phyloP scores from a whole-genome alignment of 2,113 vertebrate species.

The Plotosus lineatus region DNA sequence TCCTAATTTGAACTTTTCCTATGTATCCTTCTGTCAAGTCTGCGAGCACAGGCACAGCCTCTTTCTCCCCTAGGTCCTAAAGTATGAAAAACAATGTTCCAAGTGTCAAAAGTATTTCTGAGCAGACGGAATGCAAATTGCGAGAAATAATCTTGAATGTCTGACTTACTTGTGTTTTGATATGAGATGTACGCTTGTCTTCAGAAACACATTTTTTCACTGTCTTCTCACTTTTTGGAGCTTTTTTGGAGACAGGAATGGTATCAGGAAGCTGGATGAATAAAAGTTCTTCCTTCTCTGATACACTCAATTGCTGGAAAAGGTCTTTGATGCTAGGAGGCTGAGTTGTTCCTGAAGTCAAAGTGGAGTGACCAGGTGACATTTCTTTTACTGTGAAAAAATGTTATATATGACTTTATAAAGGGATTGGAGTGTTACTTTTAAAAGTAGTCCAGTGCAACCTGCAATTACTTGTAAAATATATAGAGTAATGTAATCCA shows the following conservation, averaged over 20 bases:
- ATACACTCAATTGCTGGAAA: slow-evolving; percentile 66
- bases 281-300: slow-evolving; percentile 68
- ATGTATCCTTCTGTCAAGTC: slow-evolving; percentile 71
- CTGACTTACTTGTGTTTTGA: slow-evolving; percentile 60
- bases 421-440: not conserved
- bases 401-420: not conserved
- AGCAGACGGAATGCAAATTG: not conserved
- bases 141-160: not conserved
- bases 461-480: too few species aligned
- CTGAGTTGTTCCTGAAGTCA: slow-evolving; percentile 28
- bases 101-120: not conserved
- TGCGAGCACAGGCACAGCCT: slow-evolving; percentile 59
- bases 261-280: slow-evolving; percentile 77
- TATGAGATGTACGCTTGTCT: slow-evolving; percentile 52
- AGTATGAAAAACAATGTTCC: not conserved
- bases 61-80: slow-evolving; percentile 56
- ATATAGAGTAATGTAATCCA: too few species aligned
- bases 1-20: slow-evolving; percentile 74
- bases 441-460: too few species aligned
- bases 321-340: slow-evolving; percentile 60
- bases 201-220: slow-evolving; percentile 58
- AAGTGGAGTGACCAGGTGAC: not conserved
- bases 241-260: slow-evolving; percentile 57
- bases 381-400: slow-evolving; percentile 59
- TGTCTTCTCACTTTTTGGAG: slow-evolving; percentile 39